Evolutionary conservation across 2,113 vertebrate species (phyloP), one percentile per base, ranked within the genome.

Genomic region (Emydocephalus ijimae): DNA sequence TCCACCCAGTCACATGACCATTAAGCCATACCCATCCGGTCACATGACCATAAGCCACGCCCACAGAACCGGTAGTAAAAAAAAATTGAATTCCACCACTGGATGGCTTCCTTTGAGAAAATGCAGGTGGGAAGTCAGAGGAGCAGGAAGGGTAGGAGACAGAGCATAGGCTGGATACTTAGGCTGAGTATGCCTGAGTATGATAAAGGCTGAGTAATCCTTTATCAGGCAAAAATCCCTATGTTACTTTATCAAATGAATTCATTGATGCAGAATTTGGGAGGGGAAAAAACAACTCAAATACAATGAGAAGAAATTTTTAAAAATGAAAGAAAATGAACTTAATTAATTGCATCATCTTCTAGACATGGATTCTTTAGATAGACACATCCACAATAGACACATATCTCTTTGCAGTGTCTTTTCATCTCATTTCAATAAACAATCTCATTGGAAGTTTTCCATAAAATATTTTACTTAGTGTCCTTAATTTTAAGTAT

Each of bases 21-120:
- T 4, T 0, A 45, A 45, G 45, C 45, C 45, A 45, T 1, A 5
- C 45, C 45, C 45, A 45, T 5, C 45, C 45, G 5, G 45, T 45
- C 45, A 45, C 45, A 45, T 45, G 45, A 45, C 45, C 45, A 45
- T 4, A 45, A 45, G 45, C 45, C 45, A 45, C 1, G 4, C 45
- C 5, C 45, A 45, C 45, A 43, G 43, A 43, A 43, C 43, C 43
- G 43, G 43, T 43, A 45, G 45, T 45, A 45, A 45, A 45, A 45
- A 45, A 45, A 45, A 45, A 5, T 45, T 45, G 45, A 45, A 5
- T 45, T 45, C 45, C 45, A 4, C 45, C 45, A 45, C 45, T 45
- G 45, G 94, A 85, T 85, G 93, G 89, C 94, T 96, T 50, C 94
- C 94, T 85, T 95, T 91, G 57, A 2, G 23, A 95, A 95, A 92